These are phyloP conservation scores for Pinna nobilis DNA, from an alignment of 1,140 invertebrate genomes.

Conservation along the genomic window DNA sequence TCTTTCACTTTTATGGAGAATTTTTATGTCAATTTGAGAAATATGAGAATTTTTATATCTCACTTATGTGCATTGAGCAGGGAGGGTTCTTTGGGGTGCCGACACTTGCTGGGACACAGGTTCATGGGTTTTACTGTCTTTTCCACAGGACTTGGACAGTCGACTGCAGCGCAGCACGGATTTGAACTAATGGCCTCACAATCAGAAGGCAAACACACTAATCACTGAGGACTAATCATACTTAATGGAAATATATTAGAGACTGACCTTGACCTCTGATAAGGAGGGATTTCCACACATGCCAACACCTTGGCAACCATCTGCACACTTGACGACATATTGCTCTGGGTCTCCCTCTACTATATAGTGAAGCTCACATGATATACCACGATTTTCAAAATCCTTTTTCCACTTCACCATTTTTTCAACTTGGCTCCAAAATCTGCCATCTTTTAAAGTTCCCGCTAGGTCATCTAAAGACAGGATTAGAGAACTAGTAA, in stretches of 20 bases:
- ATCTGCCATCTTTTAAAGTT: slow-evolving; percentile 55
- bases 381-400: slow-evolving; percentile 33
- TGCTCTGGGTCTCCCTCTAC: slow-evolving; percentile 54
- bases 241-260: neutral
- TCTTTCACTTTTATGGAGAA: too few species aligned
- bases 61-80: too few species aligned
- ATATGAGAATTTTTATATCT: too few species aligned
- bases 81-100: too few species aligned
- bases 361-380: slow-evolving; percentile 47
- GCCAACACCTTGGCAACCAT: slow-evolving; percentile 56
- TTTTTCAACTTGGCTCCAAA: slow-evolving; percentile 53
- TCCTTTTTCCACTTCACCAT: slow-evolving; percentile 50
- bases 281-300: slow-evolving; percentile 54
- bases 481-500: neutral
- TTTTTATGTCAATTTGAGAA: too few species aligned
- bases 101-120: too few species aligned
- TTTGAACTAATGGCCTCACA: too few species aligned
- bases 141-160: too few species aligned
- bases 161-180: too few species aligned
- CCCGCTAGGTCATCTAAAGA: slow-evolving; percentile 54
- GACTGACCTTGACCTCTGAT: slow-evolving; percentile 51
- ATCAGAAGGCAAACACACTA: too few species aligned
- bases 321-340: slow-evolving; percentile 53
- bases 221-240: too few species aligned
- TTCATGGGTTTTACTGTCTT: too few species aligned